Base-by-base conservation (phyloP, 2,888 invertebrate genomes). In the Caenorhabditis sinica region DNA sequence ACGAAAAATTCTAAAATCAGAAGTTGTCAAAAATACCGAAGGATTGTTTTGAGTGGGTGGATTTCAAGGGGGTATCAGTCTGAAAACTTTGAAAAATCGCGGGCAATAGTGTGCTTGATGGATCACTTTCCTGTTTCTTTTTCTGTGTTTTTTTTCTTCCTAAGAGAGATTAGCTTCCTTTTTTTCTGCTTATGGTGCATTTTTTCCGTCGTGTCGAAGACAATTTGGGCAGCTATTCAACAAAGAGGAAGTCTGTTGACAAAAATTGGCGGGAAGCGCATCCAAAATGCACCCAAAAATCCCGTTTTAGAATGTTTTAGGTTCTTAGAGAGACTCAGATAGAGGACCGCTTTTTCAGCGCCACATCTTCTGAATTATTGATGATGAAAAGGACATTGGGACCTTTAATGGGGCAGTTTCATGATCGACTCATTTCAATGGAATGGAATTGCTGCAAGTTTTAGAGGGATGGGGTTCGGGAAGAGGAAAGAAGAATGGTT, bases 211-310 rank as follows among this genome's bases (percentile, higher is more conserved):
- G 25, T 68, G 68, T 68, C 33, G 49, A n/a, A 68, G 36, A 51
- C 49, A 68, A 68, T 68, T 68, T 68, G 68, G 30, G 51, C 33
- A 51, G 20, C 68, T 68, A 68, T 68, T 68, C 68, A 68, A 68
- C 68, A 68, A 66, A 66, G 15, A 53, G 68, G 68, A 68, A 68
- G 68, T 68, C 36, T 53, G 68, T 68, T 53, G 68, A 36, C 68
- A 68, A 68, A 43, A 68, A 49, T 6, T 6, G 20, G 20, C 4
- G 49, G 36, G 33, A 68, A 53, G 53, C 36, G 68, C 68, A 68
- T 68, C 51, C 68, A 68, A 68, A 68, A 68, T 68, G 68, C 68
- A 68, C 68, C 68, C 68, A n/a, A 68, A 68, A 68, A 68, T 68
- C 68, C 53, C 68, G 68, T 53, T 66, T 66, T 66, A 66, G 66